Evolutionary conservation across 1,140 invertebrate species (phyloP).

Genomic region (Hestina assimilis): DNA sequence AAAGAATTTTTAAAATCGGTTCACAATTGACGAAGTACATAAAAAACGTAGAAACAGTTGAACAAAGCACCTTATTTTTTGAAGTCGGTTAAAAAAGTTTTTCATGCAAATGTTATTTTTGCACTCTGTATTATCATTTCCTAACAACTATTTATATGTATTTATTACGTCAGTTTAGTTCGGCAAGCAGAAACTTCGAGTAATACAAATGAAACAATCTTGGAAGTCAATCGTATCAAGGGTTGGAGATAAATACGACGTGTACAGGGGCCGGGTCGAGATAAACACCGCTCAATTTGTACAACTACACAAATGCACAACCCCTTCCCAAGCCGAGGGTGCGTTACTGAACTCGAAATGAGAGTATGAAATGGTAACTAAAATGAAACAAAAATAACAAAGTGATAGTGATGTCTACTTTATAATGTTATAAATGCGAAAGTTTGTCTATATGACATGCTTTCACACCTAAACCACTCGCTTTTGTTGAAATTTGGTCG

Average conservation of each 20-base stretch:
- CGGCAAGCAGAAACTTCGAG: neutral
- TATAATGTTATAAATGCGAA: no score
- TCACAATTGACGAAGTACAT: no score
- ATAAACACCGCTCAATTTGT: slow-evolving; percentile 73
- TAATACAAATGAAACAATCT: neutral
- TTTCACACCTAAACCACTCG: no score
- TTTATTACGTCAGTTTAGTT: slow-evolving; percentile 2
- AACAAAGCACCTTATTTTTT: no score
- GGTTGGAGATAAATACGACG: slow-evolving; percentile 60
- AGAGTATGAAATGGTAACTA: neutral
- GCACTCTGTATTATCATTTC: neutral
- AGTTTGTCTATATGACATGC: no score
- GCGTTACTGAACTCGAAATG: neutral
- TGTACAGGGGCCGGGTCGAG: slow-evolving; percentile 46
- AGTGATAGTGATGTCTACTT: neutral
- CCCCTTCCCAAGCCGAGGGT: slow-evolving; percentile 35
- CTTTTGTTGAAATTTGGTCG: no score
- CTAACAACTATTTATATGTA: neutral
- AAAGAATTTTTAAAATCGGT: neutral
- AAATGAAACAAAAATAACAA: neutral
- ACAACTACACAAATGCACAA: slow-evolving; percentile 60
- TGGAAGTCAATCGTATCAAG: slow-evolving; percentile 55
- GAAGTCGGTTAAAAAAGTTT: no score
- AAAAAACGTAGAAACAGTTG: neutral
- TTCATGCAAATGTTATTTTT: no score